Evolutionary conservation across 2,113 vertebrate genomes (phyloP).

Genomic region (Thunnus maccoyii): DNA sequence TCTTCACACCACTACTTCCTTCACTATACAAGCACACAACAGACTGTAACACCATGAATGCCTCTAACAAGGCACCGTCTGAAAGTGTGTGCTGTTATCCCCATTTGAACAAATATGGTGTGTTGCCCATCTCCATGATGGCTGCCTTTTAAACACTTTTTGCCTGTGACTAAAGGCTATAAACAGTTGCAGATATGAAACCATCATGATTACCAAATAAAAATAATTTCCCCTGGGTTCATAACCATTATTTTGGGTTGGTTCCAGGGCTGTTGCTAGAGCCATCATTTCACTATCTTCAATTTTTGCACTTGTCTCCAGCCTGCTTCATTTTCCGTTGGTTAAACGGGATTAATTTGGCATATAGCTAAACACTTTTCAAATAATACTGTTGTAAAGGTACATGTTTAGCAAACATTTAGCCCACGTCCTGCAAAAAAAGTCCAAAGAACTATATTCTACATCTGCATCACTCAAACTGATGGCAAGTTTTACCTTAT

Average conservation of each 20-base stretch:
- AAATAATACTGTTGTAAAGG: background rate
- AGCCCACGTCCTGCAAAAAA: background rate
- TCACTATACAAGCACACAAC: too few species aligned
- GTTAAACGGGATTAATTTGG: background rate
- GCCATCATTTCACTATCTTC: background rate
- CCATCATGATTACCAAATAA: background rate
- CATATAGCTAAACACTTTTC: background rate
- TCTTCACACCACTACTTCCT: too few species aligned
- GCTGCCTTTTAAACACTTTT: too few species aligned
- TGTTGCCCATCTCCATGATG: too few species aligned
- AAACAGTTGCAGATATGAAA: too few species aligned
- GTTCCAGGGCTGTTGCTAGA: background rate
- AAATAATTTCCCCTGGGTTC: background rate
- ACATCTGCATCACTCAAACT: conserved; percentile 19
- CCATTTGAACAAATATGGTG: too few species aligned
- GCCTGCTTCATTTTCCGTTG: too few species aligned
- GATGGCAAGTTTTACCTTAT: conserved; percentile 22
- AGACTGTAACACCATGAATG: too few species aligned
- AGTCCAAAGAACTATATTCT: background rate
- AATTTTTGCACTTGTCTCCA: background rate
- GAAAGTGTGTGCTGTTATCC: too few species aligned
- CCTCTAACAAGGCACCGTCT: too few species aligned
- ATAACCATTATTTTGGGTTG: background rate
- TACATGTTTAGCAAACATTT: background rate
- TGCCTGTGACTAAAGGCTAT: too few species aligned